Evolutionary conservation across 2,797 vertebrate genomes (phyloP).

Genomic region (Sebastolobus altivelis): DNA sequence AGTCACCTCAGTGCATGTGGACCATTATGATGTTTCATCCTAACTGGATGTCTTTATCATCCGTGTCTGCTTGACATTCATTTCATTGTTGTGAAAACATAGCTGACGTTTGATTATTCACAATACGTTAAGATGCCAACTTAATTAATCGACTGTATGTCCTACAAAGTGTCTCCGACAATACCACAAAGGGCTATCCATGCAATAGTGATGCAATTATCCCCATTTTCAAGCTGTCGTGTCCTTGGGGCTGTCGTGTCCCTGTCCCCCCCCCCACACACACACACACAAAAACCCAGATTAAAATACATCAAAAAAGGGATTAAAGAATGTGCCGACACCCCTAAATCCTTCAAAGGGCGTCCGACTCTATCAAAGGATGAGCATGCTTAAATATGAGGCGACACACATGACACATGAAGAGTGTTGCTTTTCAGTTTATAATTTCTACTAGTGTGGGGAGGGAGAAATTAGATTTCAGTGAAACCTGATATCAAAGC

Average conservation of each 20-base stretch:
- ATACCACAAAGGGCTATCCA: conserved; percentile 25
- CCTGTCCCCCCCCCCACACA: background rate
- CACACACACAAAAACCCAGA: conserved; percentile 41
- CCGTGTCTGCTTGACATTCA: conserved; percentile 16
- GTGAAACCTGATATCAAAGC: conserved; percentile 55
- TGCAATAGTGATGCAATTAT: conserved; percentile 52
- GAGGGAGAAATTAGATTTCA: conserved; percentile 49
- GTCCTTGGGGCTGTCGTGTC: conserved; percentile 30
- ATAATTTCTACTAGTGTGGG: conserved; percentile 33
- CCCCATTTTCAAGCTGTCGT: conserved; percentile 38
- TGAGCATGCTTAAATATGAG: conserved; percentile 67
- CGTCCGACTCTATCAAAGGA: conserved; percentile 64
- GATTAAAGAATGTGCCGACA: conserved; percentile 73
- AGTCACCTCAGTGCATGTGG: background rate
- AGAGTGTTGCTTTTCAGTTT: conserved; percentile 35
- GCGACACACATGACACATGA: conserved; percentile 60
- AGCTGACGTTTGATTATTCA: conserved; percentile 20
- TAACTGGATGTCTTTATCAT: background rate
- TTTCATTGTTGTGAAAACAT: conserved; percentile 7
- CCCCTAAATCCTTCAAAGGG: conserved; percentile 74
- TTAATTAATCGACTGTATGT: conserved; percentile 26
- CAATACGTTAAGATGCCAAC: conserved; percentile 11
- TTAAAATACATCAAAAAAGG: conserved; percentile 76
- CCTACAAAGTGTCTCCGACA: conserved; percentile 33
- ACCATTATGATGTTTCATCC: background rate